Evolutionary conservation across 2,888 invertebrate genomes (phyloP).

Genomic region (Deroplatys truncata): DNA sequence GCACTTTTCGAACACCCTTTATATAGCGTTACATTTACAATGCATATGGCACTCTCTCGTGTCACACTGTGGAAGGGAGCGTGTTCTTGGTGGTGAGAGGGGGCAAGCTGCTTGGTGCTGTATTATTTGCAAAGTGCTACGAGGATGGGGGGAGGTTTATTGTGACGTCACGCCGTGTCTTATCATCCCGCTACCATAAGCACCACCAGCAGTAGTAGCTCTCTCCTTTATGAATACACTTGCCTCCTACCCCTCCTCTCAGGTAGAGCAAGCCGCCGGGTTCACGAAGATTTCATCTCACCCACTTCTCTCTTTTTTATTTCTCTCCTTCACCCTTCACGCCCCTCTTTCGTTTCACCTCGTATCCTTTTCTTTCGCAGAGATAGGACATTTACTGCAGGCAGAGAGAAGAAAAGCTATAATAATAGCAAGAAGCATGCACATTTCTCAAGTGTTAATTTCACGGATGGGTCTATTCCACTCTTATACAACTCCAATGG

Average conservation of each 20-base stretch:
- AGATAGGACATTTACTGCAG: neutral
- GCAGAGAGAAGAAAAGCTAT: neutral
- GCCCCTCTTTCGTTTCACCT: neutral
- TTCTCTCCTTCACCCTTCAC: neutral
- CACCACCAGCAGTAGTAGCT: neutral
- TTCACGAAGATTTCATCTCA: neutral
- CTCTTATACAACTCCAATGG: neutral
- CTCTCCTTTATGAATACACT: neutral
- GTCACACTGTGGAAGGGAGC: neutral
- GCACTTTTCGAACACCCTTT: neutral
- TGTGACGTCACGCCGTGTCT: constrained; percentile 5
- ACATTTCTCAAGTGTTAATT: neutral
- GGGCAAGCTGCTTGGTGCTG: neutral
- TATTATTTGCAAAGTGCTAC: neutral
- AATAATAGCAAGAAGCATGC: neutral
- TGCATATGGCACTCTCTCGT: neutral
- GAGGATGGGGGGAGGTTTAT: neutral
- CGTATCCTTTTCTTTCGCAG: neutral
- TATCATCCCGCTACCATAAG: neutral
- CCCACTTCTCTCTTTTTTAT: neutral
- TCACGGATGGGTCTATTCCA: neutral
- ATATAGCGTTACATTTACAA: neutral
- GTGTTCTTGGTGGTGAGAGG: neutral
- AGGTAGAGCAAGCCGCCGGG: neutral
- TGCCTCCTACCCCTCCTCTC: neutral